These are phyloP conservation scores for Drosophila silvestris DNA, from an alignment of 2,888 invertebrate genomes.

Conservation along the genomic window DNA sequence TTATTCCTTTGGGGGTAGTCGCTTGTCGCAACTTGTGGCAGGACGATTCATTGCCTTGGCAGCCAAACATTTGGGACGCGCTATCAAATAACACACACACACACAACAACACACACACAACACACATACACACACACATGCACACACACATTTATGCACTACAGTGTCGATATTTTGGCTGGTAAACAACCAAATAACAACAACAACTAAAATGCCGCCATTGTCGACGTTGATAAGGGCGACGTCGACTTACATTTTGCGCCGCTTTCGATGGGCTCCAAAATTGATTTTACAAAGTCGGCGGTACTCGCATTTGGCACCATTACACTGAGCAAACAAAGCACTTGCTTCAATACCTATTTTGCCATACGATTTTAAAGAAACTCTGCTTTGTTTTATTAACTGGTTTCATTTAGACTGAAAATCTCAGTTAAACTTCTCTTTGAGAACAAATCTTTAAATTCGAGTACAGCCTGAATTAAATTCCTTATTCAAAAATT, in stretches of 20 bases:
- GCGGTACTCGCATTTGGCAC: slow-evolving; percentile 86
- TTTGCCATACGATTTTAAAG: not conserved
- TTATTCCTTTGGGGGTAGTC: slow-evolving; percentile 70
- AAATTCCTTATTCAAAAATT: too few relatives aligned
- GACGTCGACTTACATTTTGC: slow-evolving; percentile 62
- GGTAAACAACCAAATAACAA: slow-evolving; percentile 79
- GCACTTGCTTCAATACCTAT: not conserved
- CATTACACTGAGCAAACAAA: slow-evolving; percentile 12
- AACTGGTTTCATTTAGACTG: not conserved
- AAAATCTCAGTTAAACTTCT: too few relatives aligned
- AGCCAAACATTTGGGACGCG: slow-evolving; percentile 79
- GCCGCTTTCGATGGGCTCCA: slow-evolving; percentile 50
- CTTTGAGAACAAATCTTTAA: not conserved
- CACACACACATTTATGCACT: slow-evolving; percentile 6
- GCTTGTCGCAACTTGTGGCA: slow-evolving; percentile 75
- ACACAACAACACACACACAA: slow-evolving; percentile 15
- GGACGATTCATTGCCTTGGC: slow-evolving; percentile 77
- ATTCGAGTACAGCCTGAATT: not conserved
- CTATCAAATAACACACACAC: slow-evolving; percentile 76
- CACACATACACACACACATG: slow-evolving; percentile 9
- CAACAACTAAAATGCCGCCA: slow-evolving; percentile 73
- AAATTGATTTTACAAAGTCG: slow-evolving; percentile 81
- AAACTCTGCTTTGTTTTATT: not conserved
- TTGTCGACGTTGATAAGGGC: slow-evolving; percentile 79
- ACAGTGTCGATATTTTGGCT: slow-evolving; percentile 79